phyloP scores from a whole-genome alignment of 2,797 vertebrate species.

The Ctenochaetus hawaiiensis region DNA sequence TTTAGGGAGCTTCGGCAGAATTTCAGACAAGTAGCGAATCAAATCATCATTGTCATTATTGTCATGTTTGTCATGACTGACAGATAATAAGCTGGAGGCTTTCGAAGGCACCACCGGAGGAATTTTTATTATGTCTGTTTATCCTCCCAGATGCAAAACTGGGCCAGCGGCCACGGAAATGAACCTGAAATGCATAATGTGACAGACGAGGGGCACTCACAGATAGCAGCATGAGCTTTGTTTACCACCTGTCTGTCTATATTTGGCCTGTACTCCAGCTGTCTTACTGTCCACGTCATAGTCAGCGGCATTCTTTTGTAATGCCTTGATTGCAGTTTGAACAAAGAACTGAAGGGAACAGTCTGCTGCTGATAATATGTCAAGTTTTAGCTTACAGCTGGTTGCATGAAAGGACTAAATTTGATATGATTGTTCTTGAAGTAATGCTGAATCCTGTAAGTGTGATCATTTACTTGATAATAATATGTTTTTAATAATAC shows the following conservation, averaged over 20 bases:
- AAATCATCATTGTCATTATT: constrained; percentile 46
- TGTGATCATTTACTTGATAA: no score
- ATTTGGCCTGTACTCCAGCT: constrained; percentile 39
- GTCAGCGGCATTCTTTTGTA: constrained; percentile 20
- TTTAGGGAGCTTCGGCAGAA: constrained; percentile 9
- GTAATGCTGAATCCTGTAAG: not conserved
- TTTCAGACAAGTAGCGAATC: constrained; percentile 33
- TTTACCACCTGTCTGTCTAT: constrained; percentile 55
- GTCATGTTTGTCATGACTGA: constrained; percentile 30
- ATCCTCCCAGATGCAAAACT: constrained; percentile 48
- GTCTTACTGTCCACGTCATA: constrained; percentile 39
- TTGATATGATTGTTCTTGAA: not conserved
- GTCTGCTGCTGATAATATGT: not conserved
- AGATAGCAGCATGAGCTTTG: constrained; percentile 40
- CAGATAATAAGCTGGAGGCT: constrained; percentile 27
- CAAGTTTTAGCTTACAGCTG: not conserved
- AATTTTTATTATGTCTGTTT: constrained; percentile 37
- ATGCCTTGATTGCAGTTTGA: constrained; percentile 20
- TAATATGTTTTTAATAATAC: not conserved
- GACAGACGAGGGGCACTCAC: constrained; percentile 43
- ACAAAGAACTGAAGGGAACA: constrained; percentile 16
- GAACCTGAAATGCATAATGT: constrained; percentile 44
- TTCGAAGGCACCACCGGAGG: constrained; percentile 20
- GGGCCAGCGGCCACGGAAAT: constrained; percentile 39
- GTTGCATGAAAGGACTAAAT: not conserved